Evolutionary conservation across 2,113 vertebrate species (phyloP).

Genomic region (Acrocephalus kingi): DNA sequence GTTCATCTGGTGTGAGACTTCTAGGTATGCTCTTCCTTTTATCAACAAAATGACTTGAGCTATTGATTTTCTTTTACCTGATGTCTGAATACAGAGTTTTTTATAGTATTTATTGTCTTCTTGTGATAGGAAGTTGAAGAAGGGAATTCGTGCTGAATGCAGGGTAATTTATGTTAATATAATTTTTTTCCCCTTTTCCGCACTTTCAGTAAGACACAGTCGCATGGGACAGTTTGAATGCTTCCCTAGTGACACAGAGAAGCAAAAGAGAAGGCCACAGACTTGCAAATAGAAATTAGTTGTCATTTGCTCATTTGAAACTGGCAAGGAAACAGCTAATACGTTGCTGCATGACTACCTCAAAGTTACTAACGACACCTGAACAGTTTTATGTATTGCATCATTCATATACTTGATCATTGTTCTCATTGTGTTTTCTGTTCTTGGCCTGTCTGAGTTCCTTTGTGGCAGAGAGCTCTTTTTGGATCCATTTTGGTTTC

Average conservation of each 20-base stretch:
- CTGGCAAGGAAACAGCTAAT: not conserved
- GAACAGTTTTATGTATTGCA: not conserved
- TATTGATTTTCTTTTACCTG: not conserved
- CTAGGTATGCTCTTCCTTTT: constrained; percentile 67
- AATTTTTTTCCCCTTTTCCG: not conserved
- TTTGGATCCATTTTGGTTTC: not conserved
- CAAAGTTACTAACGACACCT: not conserved
- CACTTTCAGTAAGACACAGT: not conserved
- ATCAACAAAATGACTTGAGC: constrained; percentile 34
- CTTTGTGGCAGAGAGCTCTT: not conserved
- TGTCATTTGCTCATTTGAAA: not conserved
- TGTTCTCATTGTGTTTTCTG: not conserved
- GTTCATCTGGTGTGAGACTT: constrained; percentile 45
- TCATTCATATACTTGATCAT: not conserved
- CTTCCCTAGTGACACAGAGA: not conserved
- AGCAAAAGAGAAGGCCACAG: not conserved
- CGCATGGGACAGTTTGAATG: not conserved
- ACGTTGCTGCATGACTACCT: not conserved
- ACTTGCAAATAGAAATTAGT: not conserved
- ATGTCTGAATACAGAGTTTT: not conserved
- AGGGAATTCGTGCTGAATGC: not conserved
- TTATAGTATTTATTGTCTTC: not conserved
- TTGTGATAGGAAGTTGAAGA: not conserved
- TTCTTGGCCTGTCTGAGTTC: not conserved
- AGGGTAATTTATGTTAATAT: not conserved